Percentiles rank a stretch among this genome's conserved stretches.
Conservation (phyloP, 2,113 vertebrate genomes). For the Dicrurus megarhynchus region DNA sequence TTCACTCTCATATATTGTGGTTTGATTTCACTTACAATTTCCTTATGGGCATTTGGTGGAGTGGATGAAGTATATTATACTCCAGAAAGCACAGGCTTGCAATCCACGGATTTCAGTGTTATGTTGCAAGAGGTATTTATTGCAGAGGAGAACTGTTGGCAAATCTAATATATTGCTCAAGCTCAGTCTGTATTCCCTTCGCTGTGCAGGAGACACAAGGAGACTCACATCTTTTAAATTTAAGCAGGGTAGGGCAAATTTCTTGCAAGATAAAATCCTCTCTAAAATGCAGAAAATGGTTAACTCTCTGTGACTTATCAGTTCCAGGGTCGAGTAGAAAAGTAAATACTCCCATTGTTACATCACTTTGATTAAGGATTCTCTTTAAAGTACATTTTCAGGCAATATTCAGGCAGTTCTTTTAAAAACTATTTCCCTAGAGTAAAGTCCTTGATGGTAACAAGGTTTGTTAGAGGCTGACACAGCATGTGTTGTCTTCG, state of each 20-base stretch:
- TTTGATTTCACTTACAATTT: constrained; percentile 7
- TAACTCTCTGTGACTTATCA: not conserved
- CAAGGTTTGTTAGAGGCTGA: not conserved
- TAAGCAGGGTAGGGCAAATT: not conserved
- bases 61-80: not conserved
- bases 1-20: not conserved
- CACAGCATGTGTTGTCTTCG: not conserved
- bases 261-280: not conserved
- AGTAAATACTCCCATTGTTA: not conserved
- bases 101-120: constrained; percentile 14
- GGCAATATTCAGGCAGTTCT: not conserved
- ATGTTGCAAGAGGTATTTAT: constrained; percentile 47
- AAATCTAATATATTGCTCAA: constrained; percentile 37
- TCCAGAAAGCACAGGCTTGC: not conserved
- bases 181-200: not conserved
- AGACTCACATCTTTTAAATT: not conserved
- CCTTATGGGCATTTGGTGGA: constrained; percentile 27
- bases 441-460: not conserved
- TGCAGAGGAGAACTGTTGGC: constrained; percentile 8
- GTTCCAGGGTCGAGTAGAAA: not conserved
- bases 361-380: not conserved
- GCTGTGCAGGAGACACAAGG: not conserved
- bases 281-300: not conserved
- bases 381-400: constrained; percentile 12
- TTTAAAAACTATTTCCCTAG: not conserved